These are phyloP conservation scores for Rhorus exstirpatorius DNA, from an alignment of 2,888 invertebrate species.

Conservation along the genomic window DNA sequence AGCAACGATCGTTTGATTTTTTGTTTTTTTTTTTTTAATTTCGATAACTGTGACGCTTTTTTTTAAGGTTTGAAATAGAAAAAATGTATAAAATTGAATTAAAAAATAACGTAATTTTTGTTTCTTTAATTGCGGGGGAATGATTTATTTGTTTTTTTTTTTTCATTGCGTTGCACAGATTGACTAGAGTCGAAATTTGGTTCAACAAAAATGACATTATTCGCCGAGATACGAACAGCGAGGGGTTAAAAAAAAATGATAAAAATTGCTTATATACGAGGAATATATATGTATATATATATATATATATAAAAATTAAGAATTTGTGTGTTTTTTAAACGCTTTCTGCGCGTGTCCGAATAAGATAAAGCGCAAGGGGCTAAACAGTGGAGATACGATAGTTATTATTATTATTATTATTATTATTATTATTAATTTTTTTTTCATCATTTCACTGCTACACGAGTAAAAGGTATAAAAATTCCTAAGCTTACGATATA, in stretches of 20 bases:
- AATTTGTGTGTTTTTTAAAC: slow-evolving; percentile 24
- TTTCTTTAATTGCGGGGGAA: neutral
- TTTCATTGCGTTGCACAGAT: slow-evolving; percentile 62
- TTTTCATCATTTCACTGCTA: slow-evolving; percentile 57
- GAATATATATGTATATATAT: too few relatives aligned
- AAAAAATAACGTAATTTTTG: too few relatives aligned
- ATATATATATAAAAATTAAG: neutral
- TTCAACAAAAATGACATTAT: slow-evolving; percentile 16
- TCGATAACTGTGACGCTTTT: slow-evolving; percentile 3
- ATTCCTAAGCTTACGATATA: slow-evolving; percentile 70
- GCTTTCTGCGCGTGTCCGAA: slow-evolving; percentile 60
- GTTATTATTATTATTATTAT: too few relatives aligned
- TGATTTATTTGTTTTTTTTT: neutral
- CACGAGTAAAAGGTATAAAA: slow-evolving; percentile 68
- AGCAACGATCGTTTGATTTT: slow-evolving; percentile 56
- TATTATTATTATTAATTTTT: slow-evolving; percentile 32
- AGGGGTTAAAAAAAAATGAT: slow-evolving; percentile 1
- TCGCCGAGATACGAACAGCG: slow-evolving; percentile 25
- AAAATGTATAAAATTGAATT: too few relatives aligned
- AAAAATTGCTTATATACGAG: neutral
- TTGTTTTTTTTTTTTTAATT: neutral
- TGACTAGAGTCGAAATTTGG: slow-evolving; percentile 70
- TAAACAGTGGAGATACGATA: slow-evolving; percentile 63
- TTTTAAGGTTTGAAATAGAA: too few relatives aligned
- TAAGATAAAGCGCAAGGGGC: slow-evolving; percentile 66